Evolutionary conservation across 2,113 vertebrate species (phyloP).

Genomic region (Percopsis transmontana): DNA sequence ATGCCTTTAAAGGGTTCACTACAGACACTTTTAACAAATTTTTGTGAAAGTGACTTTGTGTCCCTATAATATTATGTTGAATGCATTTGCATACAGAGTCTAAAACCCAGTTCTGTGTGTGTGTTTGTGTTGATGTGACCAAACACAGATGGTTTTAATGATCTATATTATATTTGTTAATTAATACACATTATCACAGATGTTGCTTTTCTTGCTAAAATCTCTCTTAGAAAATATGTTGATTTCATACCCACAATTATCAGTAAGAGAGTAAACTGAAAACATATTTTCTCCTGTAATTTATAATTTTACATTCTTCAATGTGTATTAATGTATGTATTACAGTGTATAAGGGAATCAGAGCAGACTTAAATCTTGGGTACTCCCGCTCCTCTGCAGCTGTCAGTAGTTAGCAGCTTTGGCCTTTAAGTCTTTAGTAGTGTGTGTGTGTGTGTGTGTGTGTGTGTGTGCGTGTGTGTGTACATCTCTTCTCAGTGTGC

Average conservation of each 20-base stretch:
- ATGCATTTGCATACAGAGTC: no score
- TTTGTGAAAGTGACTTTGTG: no score
- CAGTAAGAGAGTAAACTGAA: not conserved
- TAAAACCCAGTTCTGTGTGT: no score
- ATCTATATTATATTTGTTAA: no score
- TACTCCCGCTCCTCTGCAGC: constrained; percentile 11
- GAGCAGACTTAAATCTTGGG: constrained; percentile 62
- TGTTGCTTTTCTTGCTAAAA: no score
- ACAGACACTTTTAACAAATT: no score
- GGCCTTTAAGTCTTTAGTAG: not conserved
- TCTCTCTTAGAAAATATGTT: no score
- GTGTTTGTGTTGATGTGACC: no score
- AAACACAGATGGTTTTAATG: no score
- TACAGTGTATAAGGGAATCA: constrained; percentile 65
- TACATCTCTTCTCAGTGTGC: constrained; percentile 24
- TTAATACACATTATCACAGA: no score
- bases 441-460: constrained; percentile 4
- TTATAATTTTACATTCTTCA: not conserved
- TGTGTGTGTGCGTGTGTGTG: constrained; percentile 5
- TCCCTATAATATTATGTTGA: no score
- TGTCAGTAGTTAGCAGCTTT: constrained; percentile 63
- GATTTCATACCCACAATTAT: not conserved
- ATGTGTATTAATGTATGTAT: constrained; percentile 11
- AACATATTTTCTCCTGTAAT: not conserved
- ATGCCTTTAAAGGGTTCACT: no score